Evolutionary conservation across 2,113 vertebrate genomes (phyloP), one percentile per base, ranked within the genome.

Genomic region (Rhabdomys dilectus): DNA sequence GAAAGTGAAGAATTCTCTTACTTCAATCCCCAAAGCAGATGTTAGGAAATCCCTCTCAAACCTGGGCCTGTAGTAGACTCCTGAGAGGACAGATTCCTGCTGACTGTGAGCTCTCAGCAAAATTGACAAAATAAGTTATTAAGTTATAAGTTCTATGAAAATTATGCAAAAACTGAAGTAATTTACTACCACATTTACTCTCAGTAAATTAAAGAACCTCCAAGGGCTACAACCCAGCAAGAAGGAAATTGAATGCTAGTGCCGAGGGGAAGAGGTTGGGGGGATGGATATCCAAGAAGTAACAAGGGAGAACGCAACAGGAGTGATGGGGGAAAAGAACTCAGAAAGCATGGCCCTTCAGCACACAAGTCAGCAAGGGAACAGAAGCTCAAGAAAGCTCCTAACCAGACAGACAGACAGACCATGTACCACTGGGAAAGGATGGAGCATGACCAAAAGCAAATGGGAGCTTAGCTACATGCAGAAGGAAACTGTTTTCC

Each of bases 51-150:
- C 42, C 11, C 66, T 22, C 58, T 85, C n/a, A 66, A 70, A 70
- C 22, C 1, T 19, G 10, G 3, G 31, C 36, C 19, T 7, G 0
- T 2, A 0, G 22, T 51, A 1, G 0, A 45, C 34, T 91, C 45
- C 77, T 39, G 1, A 22, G 4, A 7, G 29, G 1, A 48, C 31
- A 51, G 82, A 3, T 24, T 42, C 64, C 89, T 34, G 48, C 56
- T 22, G 34, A 87, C 58, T 48, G 53, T 29, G 42, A 48, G 26
- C 58, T 90, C 66, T 7, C 39, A n/a, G 68, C 86, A 24, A 82
- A 88, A 85, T 36, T 60, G 10, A 39, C 93, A 86, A 77, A 95
- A 80, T 64, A 48, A 96, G 70, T 77, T 78, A 68, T 48, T 81
- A 81, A 56, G 34, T 81, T 85, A 81, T 58, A 81, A 81, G 68